These are phyloP conservation scores for Steatocranus sp. DNA, from an alignment of 2,797 vertebrate species.

Conservation along the genomic window DNA sequence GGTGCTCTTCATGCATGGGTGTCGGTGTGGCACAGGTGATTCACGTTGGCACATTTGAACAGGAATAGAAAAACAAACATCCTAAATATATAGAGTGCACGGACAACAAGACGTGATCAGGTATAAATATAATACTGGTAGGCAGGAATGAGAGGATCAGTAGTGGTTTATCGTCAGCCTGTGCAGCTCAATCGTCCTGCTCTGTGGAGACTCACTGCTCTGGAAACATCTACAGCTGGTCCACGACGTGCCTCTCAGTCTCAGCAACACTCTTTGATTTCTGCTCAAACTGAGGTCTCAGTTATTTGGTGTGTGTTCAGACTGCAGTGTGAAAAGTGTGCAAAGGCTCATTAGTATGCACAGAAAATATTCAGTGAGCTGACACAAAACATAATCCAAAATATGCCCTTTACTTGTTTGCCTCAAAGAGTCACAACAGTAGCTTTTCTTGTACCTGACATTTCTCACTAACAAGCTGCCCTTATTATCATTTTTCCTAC, in stretches of 20 bases:
- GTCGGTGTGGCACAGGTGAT: conserved; percentile 49
- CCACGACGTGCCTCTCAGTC: background rate
- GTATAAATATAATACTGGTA: conserved; percentile 64
- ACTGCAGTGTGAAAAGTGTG: background rate
- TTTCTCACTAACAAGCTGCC: background rate
- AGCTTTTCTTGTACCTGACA: background rate
- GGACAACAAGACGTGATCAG: conserved; percentile 36
- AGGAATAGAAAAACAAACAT: conserved; percentile 44
- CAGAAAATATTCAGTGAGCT: background rate
- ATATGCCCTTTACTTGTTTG: background rate
- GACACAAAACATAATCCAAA: background rate
- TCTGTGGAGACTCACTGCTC: conserved; percentile 31
- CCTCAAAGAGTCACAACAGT: background rate
- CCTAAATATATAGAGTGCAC: conserved; percentile 57
- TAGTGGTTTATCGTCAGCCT: conserved; percentile 37
- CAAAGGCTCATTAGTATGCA: background rate
- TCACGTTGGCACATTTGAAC: conserved; percentile 69
- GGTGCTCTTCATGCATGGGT: conserved; percentile 64
- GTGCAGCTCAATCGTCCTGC: conserved; percentile 69
- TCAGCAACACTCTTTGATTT: background rate
- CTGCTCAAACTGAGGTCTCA: background rate
- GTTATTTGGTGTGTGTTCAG: background rate
- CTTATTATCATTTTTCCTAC: fast-evolving
- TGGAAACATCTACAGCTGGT: background rate
- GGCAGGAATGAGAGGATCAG: conserved; percentile 50